These are phyloP conservation scores for Drosophila algonquin DNA, from an alignment of 2,888 invertebrate species.

Conservation along the genomic window DNA sequence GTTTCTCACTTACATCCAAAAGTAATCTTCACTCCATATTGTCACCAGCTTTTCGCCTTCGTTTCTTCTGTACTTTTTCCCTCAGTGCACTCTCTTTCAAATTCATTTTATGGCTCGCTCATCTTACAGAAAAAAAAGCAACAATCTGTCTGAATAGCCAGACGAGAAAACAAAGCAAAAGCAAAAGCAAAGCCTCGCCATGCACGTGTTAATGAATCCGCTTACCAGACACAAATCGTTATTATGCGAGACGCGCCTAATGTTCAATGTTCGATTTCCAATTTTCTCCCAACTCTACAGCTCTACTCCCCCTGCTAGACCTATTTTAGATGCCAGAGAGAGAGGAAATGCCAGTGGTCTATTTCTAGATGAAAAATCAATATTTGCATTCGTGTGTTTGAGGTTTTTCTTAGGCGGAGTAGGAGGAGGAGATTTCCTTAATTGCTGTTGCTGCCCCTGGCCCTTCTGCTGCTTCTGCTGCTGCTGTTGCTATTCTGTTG, in stretches of 20 bases:
- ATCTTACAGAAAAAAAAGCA: slow-evolving; percentile 13
- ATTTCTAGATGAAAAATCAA: slow-evolving; percentile 48
- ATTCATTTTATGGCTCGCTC: neutral
- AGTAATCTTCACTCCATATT: neutral
- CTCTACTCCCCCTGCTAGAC: neutral
- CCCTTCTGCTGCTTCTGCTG: no score
- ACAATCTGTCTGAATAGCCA: neutral
- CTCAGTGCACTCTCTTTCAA: slow-evolving; percentile 6
- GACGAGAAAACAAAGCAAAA: slow-evolving; percentile 4
- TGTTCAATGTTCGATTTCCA: slow-evolving; percentile 32
- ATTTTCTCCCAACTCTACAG: slow-evolving; percentile 1
- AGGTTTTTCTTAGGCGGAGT: slow-evolving; percentile 10
- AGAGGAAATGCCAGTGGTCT: slow-evolving; percentile 28
- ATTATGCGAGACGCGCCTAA: slow-evolving; percentile 13
- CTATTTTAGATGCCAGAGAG: slow-evolving; percentile 4
- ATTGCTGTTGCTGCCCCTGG: slow-evolving; percentile 49
- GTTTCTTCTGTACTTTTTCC: neutral
- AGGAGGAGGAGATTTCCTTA: slow-evolving; percentile 34
- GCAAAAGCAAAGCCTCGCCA: slow-evolving; percentile 17
- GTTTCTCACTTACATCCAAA: no score
- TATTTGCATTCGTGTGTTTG: slow-evolving; percentile 42
- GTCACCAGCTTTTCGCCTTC: neutral
- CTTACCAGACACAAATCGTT: slow-evolving; percentile 27
- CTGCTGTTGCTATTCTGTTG: slow-evolving; percentile 54
- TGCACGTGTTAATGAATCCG: slow-evolving; percentile 43